Conservation (phyloP, 2,888 invertebrate genomes). For the Dryobota labecula region DNA sequence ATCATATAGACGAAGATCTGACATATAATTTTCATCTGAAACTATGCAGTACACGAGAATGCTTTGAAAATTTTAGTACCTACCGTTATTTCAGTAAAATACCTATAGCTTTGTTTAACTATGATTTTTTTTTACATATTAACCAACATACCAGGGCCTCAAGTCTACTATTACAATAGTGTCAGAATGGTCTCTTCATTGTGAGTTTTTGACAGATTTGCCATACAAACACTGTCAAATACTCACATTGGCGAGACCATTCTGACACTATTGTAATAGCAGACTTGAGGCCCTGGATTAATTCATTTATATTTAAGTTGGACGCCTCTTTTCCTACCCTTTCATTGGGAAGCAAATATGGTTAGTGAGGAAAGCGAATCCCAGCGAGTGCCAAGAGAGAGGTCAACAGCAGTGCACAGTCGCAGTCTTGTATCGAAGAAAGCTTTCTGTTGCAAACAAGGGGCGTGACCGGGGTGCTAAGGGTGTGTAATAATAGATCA, state of each 20-base stretch:
- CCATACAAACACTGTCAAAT: no score
- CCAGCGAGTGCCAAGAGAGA: constrained; percentile 20
- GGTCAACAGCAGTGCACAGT: constrained; percentile 44
- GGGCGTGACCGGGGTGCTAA: constrained; percentile 58
- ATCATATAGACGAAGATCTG: constrained; percentile 47
- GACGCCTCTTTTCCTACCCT: constrained; percentile 8
- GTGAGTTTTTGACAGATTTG: no score
- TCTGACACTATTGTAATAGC: no score
- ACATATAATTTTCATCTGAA: constrained; percentile 49
- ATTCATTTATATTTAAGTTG: constrained; percentile 28
- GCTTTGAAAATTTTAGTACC: constrained; percentile 13
- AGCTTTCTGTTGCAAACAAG: constrained; percentile 50
- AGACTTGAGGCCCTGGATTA: no score
- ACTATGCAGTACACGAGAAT: constrained; percentile 2
- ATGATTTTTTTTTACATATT: constrained; percentile 5
- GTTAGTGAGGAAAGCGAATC: constrained; percentile 1
- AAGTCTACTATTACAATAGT: no score
- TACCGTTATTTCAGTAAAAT: not conserved
- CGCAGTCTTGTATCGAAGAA: constrained; percentile 47
- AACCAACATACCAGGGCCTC: not conserved
- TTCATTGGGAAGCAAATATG: constrained; percentile 20
- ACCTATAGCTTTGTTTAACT: constrained; percentile 9
- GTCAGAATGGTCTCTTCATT: no score
- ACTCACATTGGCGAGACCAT: no score
- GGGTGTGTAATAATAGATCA: constrained; percentile 16